These are phyloP conservation scores for Eupithecia inturbata DNA, from an alignment of 2,888 invertebrate species.

Conservation along the genomic window DNA sequence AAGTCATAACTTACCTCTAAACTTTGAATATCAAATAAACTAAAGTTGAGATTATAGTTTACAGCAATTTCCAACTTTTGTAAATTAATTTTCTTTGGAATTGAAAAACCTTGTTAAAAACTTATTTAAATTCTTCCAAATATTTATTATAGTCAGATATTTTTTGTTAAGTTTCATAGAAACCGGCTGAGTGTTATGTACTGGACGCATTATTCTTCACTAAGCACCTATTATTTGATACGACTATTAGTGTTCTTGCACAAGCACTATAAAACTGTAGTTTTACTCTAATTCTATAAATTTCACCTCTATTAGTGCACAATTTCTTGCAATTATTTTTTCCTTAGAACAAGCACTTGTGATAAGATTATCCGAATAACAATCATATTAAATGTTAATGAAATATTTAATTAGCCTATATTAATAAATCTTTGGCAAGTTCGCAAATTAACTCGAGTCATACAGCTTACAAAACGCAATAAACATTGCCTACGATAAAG, in stretches of 20 bases:
- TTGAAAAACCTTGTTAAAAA: neutral
- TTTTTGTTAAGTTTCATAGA: slow-evolving; percentile 4
- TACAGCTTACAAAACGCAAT: slow-evolving; percentile 26
- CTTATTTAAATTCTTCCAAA: neutral
- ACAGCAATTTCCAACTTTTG: too few relatives aligned
- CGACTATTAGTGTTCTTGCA: slow-evolving; percentile 61
- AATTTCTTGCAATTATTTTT: slow-evolving; percentile 52
- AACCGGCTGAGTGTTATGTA: slow-evolving; percentile 38
- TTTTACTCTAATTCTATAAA: slow-evolving; percentile 47
- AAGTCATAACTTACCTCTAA: neutral
- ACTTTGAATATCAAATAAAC: slow-evolving; percentile 8
- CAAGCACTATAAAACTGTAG: slow-evolving; percentile 63
- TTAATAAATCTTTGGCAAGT: neutral
- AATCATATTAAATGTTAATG: neutral
- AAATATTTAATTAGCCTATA: neutral
- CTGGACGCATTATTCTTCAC: slow-evolving; percentile 52
- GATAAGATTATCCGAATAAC: neutral
- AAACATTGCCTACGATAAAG: slow-evolving; percentile 59
- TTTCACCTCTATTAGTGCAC: slow-evolving; percentile 66
- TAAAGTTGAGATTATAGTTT: slow-evolving; percentile 6
- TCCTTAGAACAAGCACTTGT: slow-evolving; percentile 25
- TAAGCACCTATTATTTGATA: slow-evolving; percentile 58
- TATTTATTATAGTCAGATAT: neutral
- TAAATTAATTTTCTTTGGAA: neutral
- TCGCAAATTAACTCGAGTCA: neutral